A percentile compares a stretch with the other conserved stretches of the same genome.
phyloP scores from a whole-genome alignment of 1,140 invertebrate genomes.

The Rhagoletis pomonella region DNA sequence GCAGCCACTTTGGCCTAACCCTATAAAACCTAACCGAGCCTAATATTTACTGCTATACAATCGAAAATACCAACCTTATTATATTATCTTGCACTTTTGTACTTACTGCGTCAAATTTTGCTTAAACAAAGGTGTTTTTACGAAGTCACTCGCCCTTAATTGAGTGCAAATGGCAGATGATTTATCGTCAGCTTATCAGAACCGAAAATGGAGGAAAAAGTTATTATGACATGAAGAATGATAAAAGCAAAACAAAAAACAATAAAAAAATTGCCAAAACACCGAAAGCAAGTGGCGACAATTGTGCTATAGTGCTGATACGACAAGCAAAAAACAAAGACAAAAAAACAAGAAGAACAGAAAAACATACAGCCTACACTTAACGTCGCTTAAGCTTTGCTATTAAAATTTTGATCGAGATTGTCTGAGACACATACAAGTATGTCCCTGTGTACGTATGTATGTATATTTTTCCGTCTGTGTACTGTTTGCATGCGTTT shows the following conservation, averaged over 20 bases:
- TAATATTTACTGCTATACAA: background rate
- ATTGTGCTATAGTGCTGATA: background rate
- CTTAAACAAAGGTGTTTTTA: background rate
- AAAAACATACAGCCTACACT: background rate
- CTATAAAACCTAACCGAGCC: no score
- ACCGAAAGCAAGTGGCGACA: background rate
- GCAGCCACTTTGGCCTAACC: no score
- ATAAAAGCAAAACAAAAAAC: background rate
- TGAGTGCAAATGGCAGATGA: background rate
- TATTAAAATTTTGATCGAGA: background rate
- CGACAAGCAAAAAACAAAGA: background rate
- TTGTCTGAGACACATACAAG: background rate
- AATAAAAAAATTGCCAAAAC: background rate
- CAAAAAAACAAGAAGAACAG: background rate
- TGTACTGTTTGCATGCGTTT: background rate
- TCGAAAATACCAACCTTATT: no score
- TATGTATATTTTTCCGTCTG: background rate
- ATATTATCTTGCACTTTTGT: background rate
- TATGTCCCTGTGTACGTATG: background rate
- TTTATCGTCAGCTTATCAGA: slow-evolving; percentile 13
- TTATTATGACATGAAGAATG: background rate
- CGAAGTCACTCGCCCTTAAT: background rate
- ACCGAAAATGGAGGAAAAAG: background rate
- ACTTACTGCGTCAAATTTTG: background rate
- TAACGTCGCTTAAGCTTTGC: background rate